Evolutionary conservation across 1,140 invertebrate species (phyloP).

Genomic region (Stenopsyche tienmushanensis): DNA sequence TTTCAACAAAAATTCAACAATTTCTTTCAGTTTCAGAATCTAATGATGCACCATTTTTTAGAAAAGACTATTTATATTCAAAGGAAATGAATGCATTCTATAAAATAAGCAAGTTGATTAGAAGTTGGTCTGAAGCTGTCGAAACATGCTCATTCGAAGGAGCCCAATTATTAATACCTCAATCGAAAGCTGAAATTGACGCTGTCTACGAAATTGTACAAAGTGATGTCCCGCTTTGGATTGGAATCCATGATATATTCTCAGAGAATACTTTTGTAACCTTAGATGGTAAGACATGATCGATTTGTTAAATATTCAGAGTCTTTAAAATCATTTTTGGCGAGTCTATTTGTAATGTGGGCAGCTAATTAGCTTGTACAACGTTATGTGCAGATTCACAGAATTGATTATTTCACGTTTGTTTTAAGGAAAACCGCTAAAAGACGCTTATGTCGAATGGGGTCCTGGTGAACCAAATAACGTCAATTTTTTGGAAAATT

Average conservation of each 20-base stretch:
- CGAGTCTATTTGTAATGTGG: too few species aligned
- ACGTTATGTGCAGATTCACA: too few species aligned
- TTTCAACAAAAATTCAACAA: neutral
- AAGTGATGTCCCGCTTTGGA: too few species aligned
- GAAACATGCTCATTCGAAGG: constrained; percentile 47
- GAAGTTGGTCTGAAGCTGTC: constrained; percentile 45
- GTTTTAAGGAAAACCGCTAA: neutral
- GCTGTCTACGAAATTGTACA: too few species aligned
- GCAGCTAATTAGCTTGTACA: too few species aligned
- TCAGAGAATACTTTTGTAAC: neutral
- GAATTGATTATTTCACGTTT: too few species aligned
- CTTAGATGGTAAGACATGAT: constrained; percentile 15
- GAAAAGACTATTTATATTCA: constrained; percentile 20
- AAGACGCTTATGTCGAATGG: constrained; percentile 10
- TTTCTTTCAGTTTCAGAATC: neutral
- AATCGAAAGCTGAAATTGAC: neutral
- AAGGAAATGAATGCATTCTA: constrained; percentile 37
- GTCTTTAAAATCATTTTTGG: too few species aligned
- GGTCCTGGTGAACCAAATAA: constrained; percentile 31
- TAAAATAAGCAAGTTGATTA: constrained; percentile 44
- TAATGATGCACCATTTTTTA: too few species aligned
- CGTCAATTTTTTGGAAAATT: constrained; percentile 2
- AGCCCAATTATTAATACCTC: constrained; percentile 44
- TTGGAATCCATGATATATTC: constrained; percentile 6
- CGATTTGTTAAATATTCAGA: too few species aligned